Conservation (phyloP, 2,888 invertebrate species). For the Athripsodes cinereus region DNA sequence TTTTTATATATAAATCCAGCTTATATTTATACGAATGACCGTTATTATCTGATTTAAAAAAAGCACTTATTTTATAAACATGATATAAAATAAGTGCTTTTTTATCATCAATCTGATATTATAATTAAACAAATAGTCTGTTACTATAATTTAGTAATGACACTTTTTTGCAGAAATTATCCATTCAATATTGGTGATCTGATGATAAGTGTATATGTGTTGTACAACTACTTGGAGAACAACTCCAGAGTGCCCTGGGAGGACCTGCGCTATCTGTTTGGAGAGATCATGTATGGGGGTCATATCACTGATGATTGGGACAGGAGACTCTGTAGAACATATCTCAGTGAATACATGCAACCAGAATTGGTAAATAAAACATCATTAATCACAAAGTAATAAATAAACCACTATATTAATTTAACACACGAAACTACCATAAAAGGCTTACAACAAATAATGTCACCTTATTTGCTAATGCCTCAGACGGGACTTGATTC, state of each 20-base stretch:
- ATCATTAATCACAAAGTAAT: too few relatives aligned
- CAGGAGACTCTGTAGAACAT: slow-evolving; percentile 76
- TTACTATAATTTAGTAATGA: too few relatives aligned
- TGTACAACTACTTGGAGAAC: slow-evolving; percentile 86
- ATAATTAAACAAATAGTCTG: too few relatives aligned
- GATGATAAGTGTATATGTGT: slow-evolving; percentile 85
- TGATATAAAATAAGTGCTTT: too few relatives aligned
- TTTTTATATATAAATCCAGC: too few relatives aligned
- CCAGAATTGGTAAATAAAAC: slow-evolving; percentile 67
- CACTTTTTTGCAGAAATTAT: slow-evolving; percentile 57
- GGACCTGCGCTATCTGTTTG: slow-evolving; percentile 88
- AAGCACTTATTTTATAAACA: too few relatives aligned
- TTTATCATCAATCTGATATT: too few relatives aligned
- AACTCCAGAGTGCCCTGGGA: slow-evolving; percentile 89
- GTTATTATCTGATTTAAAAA: too few relatives aligned
- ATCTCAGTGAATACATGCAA: slow-evolving; percentile 82
- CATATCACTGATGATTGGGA: slow-evolving; percentile 98
- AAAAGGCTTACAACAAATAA: not conserved
- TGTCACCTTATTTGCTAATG: not conserved
- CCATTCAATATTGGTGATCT: slow-evolving; percentile 82
- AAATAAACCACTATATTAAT: slow-evolving; percentile 16
- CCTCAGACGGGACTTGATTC: too few relatives aligned
- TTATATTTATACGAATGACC: too few relatives aligned
- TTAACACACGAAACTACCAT: not conserved
- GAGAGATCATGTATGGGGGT: slow-evolving; percentile 97